A percentile compares a stretch with the other conserved stretches of the same genome.
Conservation (phyloP, 2,113 vertebrate species). For the Hippocampus zosterae region DNA sequence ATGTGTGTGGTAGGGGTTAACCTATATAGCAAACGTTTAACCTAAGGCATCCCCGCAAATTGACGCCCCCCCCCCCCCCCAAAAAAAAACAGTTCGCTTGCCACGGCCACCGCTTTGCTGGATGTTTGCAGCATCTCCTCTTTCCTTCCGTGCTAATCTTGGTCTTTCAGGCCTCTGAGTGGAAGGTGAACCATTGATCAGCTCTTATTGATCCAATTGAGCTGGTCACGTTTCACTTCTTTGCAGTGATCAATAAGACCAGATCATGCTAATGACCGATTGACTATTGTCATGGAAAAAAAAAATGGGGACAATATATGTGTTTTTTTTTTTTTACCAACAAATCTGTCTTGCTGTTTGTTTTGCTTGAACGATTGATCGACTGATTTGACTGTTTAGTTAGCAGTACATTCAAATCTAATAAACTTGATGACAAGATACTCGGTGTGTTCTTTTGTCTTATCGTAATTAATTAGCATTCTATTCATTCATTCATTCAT, state of each 20-base stretch:
- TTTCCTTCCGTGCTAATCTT: background rate
- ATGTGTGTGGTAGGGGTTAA: no score
- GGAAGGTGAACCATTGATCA: constrained; percentile 13
- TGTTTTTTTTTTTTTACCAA: background rate
- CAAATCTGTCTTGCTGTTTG: background rate
- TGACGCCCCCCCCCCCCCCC: no score
- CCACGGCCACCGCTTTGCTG: background rate
- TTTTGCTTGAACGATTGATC: background rate
- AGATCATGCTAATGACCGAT: background rate
- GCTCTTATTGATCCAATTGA: constrained; percentile 39
- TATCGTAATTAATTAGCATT: background rate
- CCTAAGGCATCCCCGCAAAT: no score
- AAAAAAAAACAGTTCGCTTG: background rate
- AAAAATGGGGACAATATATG: background rate
- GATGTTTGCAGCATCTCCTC: background rate
- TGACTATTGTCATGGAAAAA: background rate
- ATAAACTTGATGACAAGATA: constrained; percentile 30
- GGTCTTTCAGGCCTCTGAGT: constrained; percentile 5
- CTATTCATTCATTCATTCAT: no score
- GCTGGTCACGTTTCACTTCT: constrained; percentile 39
- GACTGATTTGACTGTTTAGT: background rate
- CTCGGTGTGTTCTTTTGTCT: background rate
- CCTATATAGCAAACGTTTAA: no score
- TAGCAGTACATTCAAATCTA: constrained; percentile 20
- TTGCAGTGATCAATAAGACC: constrained; percentile 37